Evolutionary conservation across 2,888 invertebrate species (phyloP).

Genomic region (Pandemis cinnamomeana): DNA sequence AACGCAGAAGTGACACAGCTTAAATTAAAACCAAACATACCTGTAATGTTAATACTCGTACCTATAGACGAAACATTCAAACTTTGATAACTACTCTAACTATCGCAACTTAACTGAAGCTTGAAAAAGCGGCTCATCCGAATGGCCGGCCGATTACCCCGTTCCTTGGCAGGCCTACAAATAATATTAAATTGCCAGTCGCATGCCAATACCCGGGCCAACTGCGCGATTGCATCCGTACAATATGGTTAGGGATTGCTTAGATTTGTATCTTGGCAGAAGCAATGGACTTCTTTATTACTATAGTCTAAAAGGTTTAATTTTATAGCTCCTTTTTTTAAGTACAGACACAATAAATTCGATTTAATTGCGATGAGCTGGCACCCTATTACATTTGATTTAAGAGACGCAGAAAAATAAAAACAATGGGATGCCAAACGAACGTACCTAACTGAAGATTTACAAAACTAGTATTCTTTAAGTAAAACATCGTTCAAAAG

Average conservation of each 20-base stretch:
- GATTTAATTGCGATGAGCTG: not conserved
- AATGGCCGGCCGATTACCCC: conserved; percentile 62
- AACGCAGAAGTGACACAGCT: no score
- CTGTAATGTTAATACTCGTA: not conserved
- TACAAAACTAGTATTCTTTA: no score
- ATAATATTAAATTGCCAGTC: conserved; percentile 81
- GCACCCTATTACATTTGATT: not conserved
- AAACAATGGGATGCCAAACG: no score
- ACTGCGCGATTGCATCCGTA: conserved; percentile 45
- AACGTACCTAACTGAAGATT: no score
- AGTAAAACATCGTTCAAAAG: no score
- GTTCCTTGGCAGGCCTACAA: conserved; percentile 76
- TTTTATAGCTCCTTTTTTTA: not conserved
- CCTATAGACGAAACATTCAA: not conserved
- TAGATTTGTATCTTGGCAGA: conserved; percentile 31
- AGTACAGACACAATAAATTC: not conserved
- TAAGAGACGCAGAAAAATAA: not conserved
- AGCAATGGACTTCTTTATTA: conserved; percentile 23
- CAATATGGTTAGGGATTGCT: conserved; percentile 36
- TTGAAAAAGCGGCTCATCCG: conserved; percentile 63
- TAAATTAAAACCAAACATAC: no score
- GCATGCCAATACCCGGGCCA: conserved; percentile 74
- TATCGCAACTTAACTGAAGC: conserved; percentile 48
- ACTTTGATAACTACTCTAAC: not conserved
- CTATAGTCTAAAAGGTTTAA: not conserved